phyloP scores from a whole-genome alignment of 2,888 invertebrate species.

The Epinotia ramella region DNA sequence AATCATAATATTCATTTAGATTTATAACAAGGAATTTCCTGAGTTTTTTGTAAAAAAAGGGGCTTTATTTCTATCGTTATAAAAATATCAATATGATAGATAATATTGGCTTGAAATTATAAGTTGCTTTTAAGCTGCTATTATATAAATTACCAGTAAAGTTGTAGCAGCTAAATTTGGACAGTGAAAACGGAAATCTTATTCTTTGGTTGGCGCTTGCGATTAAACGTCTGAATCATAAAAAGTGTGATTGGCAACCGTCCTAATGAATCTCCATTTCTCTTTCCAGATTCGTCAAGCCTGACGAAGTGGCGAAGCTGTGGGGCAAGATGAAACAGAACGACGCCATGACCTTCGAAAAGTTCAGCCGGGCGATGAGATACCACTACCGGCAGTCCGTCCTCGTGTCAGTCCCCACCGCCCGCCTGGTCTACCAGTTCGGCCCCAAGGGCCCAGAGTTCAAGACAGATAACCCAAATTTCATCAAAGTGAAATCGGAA shows the following conservation, averaged over 20 bases:
- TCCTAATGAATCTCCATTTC: slow-evolving; percentile 20
- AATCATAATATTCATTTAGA: too few relatives aligned
- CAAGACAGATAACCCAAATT: slow-evolving; percentile 87
- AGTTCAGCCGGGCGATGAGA: slow-evolving; percentile 95
- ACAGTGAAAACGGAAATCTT: not conserved
- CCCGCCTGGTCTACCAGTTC: slow-evolving; percentile 92
- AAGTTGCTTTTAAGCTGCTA: not conserved
- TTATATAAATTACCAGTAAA: not conserved
- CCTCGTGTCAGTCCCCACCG: slow-evolving; percentile 90
- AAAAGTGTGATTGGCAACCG: too few relatives aligned
- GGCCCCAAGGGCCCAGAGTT: slow-evolving; percentile 92
- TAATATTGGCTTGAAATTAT: not conserved
- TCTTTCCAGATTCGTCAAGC: slow-evolving; percentile 90
- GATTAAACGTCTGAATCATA: not conserved
- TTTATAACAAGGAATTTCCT: too few relatives aligned
- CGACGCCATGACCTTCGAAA: slow-evolving; percentile 96
- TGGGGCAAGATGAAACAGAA: slow-evolving; percentile 96
- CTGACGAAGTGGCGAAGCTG: slow-evolving; percentile 93
- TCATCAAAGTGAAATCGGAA: slow-evolving; percentile 75
- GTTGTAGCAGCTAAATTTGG: not conserved
- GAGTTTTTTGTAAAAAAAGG: too few relatives aligned
- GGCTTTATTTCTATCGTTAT: too few relatives aligned
- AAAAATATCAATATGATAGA: not conserved
- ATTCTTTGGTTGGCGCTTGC: not conserved
- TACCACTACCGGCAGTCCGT: slow-evolving; percentile 93